Base-by-base conservation (phyloP, 2,113 vertebrate genomes). In the Ammodytes marinus region DNA sequence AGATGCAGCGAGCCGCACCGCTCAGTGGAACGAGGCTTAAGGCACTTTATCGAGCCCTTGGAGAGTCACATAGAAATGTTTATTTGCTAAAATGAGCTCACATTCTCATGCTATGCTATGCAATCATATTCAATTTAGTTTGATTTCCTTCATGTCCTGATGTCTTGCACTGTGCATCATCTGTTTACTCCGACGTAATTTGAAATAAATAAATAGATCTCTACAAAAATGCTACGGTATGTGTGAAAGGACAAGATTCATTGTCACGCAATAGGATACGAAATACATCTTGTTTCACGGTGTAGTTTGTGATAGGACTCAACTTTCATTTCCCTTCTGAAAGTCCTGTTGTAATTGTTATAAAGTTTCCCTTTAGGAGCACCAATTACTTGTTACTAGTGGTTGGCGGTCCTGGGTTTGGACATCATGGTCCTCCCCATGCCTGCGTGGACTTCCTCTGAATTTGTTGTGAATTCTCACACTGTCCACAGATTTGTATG, bases 31-130 rank as follows among this genome's bases (percentile, higher is more conserved):
- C 27, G 27, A 27, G 27, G 27, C 27, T 27, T 27, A 27, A 27
- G 66, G 69, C 57, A 17, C 57, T 74, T 12, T 14, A 19, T 79
- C 63, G 78, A 70, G 43, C 55, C 49, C 74, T 39, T 1, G 46
- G 65, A 77, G 60, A 84, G 69, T 76, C 66, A 37, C 53, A 77
- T 64, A 89, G 43, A 58, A 88, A 79, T 12, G 35, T 53, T 79
- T 69, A 69, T 85, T 89, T 61, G 82, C 65, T 79, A 9, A 89
- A 85, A 73, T 72, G 66, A 86, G 78, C 79, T 87, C 59, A 85
- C 47, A 70, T 87, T 83, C 12, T 60, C 37, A 14, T 17, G 43
- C 85, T 86, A 83, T 59, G 71, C n/a, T 86, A 83, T 59, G 71
- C n/a, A 84, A 57, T 83, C 46, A 42, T 55, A 46, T 61, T 66